phyloP scores from a whole-genome alignment of 1,140 invertebrate genomes.

The Penaeus japonicus region DNA sequence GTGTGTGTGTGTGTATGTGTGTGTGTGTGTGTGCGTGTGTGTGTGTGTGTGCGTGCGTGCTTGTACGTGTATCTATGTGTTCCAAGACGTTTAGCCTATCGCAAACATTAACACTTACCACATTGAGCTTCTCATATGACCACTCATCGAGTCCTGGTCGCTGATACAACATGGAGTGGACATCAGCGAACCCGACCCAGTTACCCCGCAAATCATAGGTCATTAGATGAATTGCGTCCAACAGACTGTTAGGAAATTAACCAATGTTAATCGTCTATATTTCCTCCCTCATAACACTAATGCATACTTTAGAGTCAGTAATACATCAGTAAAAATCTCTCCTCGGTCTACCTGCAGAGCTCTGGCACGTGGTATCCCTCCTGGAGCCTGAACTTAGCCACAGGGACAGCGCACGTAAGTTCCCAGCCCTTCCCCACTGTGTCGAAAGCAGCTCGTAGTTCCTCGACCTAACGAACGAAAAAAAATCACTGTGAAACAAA shows the following conservation, averaged over 20 bases:
- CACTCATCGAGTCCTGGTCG: conserved; percentile 82
- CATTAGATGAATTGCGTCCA: conserved; percentile 89
- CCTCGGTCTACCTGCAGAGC: conserved; percentile 72
- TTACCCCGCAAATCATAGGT: conserved; percentile 90
- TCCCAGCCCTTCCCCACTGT: conserved; percentile 79
- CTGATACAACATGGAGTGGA: conserved; percentile 84
- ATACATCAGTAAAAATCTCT: background rate
- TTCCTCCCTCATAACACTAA: no score
- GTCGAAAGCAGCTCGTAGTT: conserved; percentile 82
- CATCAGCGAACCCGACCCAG: conserved; percentile 89
- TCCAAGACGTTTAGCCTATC: background rate
- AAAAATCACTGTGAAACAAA: no score
- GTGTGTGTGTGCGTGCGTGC: background rate
- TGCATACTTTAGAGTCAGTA: conserved; percentile 61
- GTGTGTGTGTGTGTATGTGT: no score
- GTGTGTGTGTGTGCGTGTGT: background rate
- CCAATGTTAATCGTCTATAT: no score
- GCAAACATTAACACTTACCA: conserved; percentile 70
- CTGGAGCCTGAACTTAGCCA: conserved; percentile 83
- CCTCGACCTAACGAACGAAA: conserved; percentile 19
- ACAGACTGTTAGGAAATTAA: conserved; percentile 49
- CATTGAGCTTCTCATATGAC: conserved; percentile 88
- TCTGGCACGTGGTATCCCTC: conserved; percentile 91
- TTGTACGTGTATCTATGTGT: background rate
- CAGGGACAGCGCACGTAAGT: conserved; percentile 86